These are phyloP conservation scores for Drosophila engyochracea DNA, from an alignment of 2,888 invertebrate species.

Conservation along the genomic window DNA sequence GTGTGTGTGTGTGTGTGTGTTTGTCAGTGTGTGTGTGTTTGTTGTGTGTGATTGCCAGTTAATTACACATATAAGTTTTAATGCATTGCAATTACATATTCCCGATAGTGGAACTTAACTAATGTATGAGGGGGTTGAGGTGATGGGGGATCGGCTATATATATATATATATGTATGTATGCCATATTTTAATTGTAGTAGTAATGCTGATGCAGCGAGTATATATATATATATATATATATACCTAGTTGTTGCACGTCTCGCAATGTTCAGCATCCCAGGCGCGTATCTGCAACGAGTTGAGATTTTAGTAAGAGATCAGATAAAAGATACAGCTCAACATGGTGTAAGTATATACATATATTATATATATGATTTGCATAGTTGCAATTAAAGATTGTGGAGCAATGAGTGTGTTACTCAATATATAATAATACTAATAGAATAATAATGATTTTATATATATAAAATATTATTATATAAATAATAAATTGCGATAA, in stretches of 20 bases:
- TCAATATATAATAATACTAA: not conserved
- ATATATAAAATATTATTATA: no score
- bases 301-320: not conserved
- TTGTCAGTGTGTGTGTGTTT: not conserved
- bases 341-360: not conserved
- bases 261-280: conserved; percentile 87
- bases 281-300: conserved; percentile 90
- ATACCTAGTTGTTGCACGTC: conserved; percentile 47
- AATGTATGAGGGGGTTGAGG: conserved; percentile 20
- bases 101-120: conserved; percentile 22
- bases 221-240: not conserved
- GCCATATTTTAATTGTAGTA: conserved; percentile 37
- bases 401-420: not conserved
- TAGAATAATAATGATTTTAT: not conserved
- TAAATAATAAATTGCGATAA: no score
- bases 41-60: conserved; percentile 24
- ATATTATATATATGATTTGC: not conserved
- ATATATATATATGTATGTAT: conserved; percentile 14
- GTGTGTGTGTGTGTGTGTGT: not conserved
- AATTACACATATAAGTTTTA: conserved; percentile 36
- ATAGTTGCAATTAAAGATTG: not conserved
- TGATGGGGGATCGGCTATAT: conserved; percentile 1
- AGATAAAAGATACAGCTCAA: not conserved
- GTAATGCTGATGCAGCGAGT: conserved; percentile 55
- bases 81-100: conserved; percentile 38